Base-by-base conservation (phyloP, 1,140 invertebrate species). In the Cherax destructor region DNA sequence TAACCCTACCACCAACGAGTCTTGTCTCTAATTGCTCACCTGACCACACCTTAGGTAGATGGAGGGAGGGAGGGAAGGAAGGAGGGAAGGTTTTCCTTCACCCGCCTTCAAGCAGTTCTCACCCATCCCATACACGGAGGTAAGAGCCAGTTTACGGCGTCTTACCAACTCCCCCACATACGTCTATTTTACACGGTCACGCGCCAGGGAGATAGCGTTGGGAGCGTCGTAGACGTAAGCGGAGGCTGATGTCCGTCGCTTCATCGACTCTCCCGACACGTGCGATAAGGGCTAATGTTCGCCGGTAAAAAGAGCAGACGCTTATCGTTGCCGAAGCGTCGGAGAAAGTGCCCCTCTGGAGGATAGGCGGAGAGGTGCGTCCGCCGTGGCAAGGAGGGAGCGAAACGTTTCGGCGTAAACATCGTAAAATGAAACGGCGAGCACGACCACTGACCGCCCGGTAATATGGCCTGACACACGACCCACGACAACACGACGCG, bases 381-480 rank as follows among this genome's bases (percentile, higher is more conserved):
- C 4, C 69, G 2, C 11, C 6, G 5, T 69, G 59, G 59, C 18
- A 18, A 7, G 81, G 2, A 41, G 59, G 18, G 41, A 24, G 56
- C 52, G 21, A n/a, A 47, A 61, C 81, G 81, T 69, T 56, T 47
- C 16, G 49, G 59, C n/a, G 24, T 6, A 61, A 16, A 24, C 59
- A 83, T 83, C 81, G 47, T 83, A 83, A 83, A 83, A 61, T 83
- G 69, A 83, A 83, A 69, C 81, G 61, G 59, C 47, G 81, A 83
- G 69, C 81, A 83, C 81, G 81, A 83, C 59, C 81, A 83, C 30
- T 83, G 81, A 61, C 81, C 59, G 49, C 59, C 59, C 30, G 69
- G 69, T 83, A 83, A 65, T 83, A 30, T 69, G 61, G 81, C 69
- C 59, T 83, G 81, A 83, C 81, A 83, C 81, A 83, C 81, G 81